Evolutionary conservation across 2,113 vertebrate genomes (phyloP).

Genomic region (Rutilus rutilus): DNA sequence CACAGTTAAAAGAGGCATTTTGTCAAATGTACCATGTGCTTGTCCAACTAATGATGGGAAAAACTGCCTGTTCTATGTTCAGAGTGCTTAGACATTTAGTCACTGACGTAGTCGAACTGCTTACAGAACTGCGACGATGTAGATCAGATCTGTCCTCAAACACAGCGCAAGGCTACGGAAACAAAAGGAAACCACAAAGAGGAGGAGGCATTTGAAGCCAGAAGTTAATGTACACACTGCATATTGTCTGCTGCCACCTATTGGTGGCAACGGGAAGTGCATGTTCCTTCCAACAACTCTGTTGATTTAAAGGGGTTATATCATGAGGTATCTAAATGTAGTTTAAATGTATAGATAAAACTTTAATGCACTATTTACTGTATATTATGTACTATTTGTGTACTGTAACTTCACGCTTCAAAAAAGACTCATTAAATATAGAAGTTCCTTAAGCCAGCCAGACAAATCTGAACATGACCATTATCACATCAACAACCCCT

Average conservation of each 20-base stretch:
- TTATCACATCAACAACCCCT: background rate
- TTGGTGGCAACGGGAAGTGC: slow-evolving; percentile 27
- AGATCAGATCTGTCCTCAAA: slow-evolving; percentile 27
- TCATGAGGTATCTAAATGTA: no score
- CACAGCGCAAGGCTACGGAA: background rate
- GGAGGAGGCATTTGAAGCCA: background rate
- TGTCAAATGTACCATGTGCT: slow-evolving; percentile 44
- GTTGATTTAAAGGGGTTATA: no score
- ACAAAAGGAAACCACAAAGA: slow-evolving; percentile 16
- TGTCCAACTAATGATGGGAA: slow-evolving; percentile 47
- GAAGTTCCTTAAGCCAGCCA: background rate
- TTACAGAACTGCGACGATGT: slow-evolving; percentile 5
- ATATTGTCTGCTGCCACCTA: slow-evolving; percentile 50
- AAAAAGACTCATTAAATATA: background rate
- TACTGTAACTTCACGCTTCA: background rate
- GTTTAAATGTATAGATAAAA: no score
- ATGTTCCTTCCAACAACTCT: background rate
- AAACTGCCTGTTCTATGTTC: slow-evolving; percentile 40
- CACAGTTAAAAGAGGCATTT: slow-evolving; percentile 18
- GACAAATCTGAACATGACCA: background rate
- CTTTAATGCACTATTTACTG: no score
- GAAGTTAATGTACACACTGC: background rate
- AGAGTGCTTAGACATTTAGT: slow-evolving; percentile 40
- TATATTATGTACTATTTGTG: background rate
- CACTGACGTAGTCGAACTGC: slow-evolving; percentile 19